Percentiles rank a stretch among this genome's conserved stretches.
Evolutionary conservation across 23 tunicate species (phyloP).

Genomic region (Trididemnum miniatum): DNA sequence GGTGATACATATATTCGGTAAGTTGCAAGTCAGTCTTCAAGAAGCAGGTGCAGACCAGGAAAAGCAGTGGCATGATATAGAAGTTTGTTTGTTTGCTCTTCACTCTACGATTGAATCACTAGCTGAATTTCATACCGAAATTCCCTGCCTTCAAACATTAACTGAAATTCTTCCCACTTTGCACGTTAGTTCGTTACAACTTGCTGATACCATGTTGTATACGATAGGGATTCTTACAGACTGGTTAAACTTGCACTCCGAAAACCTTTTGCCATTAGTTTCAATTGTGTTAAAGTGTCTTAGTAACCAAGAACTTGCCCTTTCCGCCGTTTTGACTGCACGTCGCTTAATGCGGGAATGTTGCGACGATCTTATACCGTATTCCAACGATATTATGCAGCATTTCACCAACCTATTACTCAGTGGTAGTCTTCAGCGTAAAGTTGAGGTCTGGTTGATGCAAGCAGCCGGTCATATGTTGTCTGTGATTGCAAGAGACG

Average conservation of each 20-base stretch:
- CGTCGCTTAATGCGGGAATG: constrained; percentile 93
- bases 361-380: constrained; percentile 48
- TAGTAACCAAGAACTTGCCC: constrained; percentile 56
- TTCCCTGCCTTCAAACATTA: constrained; percentile 42
- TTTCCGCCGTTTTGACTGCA: constrained; percentile 81
- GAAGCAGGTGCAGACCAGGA: constrained; percentile 15
- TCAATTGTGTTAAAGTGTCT: constrained; percentile 81
- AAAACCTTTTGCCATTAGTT: constrained; percentile 48
- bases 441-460: constrained; percentile 86
- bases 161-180: constrained; percentile 58
- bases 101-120: constrained; percentile 74
- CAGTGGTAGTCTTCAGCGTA: constrained; percentile 43
- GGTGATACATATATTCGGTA: constrained; percentile 52
- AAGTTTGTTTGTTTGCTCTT: constrained; percentile 81
- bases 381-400: constrained; percentile 50
- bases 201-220: constrained; percentile 85
- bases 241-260: constrained; percentile 70
- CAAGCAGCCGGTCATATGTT: constrained; percentile 91
- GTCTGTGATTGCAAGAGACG: constrained; percentile 51
- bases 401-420: constrained; percentile 40
- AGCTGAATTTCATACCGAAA: constrained; percentile 54
- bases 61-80: constrained; percentile 75
- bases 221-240: constrained; percentile 89
- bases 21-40: constrained; percentile 27
- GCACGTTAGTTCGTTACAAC: constrained; percentile 45